Evolutionary conservation across 2,797 vertebrate genomes (phyloP).

Genomic region (Muscicapa striata): DNA sequence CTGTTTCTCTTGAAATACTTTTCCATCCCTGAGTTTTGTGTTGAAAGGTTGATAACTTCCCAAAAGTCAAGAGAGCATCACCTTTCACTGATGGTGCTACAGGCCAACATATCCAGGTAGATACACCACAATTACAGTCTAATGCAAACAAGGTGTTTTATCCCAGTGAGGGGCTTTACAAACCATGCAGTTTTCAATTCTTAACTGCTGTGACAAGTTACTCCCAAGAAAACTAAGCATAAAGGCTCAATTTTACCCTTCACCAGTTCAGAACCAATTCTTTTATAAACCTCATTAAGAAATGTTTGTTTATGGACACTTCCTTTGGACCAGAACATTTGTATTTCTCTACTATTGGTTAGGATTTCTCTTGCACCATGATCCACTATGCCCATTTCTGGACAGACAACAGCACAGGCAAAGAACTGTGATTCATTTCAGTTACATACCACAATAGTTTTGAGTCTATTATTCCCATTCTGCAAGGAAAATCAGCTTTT

Average conservation of each 20-base stretch:
- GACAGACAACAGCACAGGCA: background rate
- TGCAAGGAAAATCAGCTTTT: background rate
- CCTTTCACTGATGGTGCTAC: background rate
- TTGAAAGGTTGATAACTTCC: background rate
- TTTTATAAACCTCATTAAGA: conserved; percentile 4
- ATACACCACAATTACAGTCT: background rate
- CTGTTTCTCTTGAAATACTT: background rate
- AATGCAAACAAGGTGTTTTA: background rate
- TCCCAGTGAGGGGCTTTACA: background rate
- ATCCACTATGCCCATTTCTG: background rate
- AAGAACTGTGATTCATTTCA: background rate
- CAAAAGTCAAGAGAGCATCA: background rate
- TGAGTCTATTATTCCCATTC: background rate
- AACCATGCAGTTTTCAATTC: background rate
- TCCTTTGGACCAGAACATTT: background rate
- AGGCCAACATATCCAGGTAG: background rate
- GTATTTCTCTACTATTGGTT: background rate
- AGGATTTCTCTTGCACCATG: background rate
- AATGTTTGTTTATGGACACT: background rate
- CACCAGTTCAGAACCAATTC: conserved; percentile 29
- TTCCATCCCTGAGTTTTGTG: background rate
- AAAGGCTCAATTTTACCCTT: conserved; percentile 49
- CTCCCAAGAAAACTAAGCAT: conserved; percentile 21
- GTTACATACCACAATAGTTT: background rate
- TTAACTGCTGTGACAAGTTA: background rate